phyloP scores from a whole-genome alignment of 2,888 invertebrate genomes.

The Beris morrisii region DNA sequence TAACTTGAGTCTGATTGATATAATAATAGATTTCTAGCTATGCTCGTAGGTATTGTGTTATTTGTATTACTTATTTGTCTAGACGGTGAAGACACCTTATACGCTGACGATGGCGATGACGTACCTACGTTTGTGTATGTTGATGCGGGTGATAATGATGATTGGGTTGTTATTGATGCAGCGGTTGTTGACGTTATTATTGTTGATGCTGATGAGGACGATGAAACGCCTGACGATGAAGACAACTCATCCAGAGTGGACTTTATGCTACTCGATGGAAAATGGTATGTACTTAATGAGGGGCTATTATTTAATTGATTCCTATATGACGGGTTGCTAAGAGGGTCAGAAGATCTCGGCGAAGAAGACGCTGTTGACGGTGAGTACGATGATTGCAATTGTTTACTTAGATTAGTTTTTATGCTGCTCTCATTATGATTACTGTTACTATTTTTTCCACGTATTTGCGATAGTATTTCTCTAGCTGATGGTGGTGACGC shows the following conservation, averaged over 20 bases:
- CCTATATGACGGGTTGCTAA: slow-evolving; percentile 41
- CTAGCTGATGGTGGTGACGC: slow-evolving; percentile 45
- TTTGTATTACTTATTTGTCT: slow-evolving; percentile 45
- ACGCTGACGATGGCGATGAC: slow-evolving; percentile 35
- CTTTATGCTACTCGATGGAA: slow-evolving; percentile 40
- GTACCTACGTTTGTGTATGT: slow-evolving; percentile 39
- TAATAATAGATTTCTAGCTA: slow-evolving; percentile 44
- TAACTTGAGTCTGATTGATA: slow-evolving; percentile 49
- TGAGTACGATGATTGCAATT: slow-evolving; percentile 37
- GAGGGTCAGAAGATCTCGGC: slow-evolving; percentile 42
- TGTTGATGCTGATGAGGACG: slow-evolving; percentile 18
- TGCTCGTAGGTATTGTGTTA: slow-evolving; percentile 43
- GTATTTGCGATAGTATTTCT: slow-evolving; percentile 31
- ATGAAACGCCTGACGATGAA: slow-evolving; percentile 41
- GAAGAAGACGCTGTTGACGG: slow-evolving; percentile 7
- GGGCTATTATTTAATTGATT: slow-evolving; percentile 42
- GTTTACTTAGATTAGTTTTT: slow-evolving; percentile 37
- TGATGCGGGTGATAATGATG: slow-evolving; percentile 38
- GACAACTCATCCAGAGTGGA: slow-evolving; percentile 33
- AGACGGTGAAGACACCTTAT: slow-evolving; percentile 48
- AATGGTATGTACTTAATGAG: slow-evolving; percentile 42
- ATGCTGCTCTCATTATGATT: slow-evolving; percentile 32
- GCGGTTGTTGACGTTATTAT: slow-evolving; percentile 26
- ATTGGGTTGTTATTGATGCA: slow-evolving; percentile 17
- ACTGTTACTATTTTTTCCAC: slow-evolving; percentile 35